These are phyloP conservation scores for Tachycineta bicolor DNA, from an alignment of 2,113 vertebrate species.

Conservation along the genomic window DNA sequence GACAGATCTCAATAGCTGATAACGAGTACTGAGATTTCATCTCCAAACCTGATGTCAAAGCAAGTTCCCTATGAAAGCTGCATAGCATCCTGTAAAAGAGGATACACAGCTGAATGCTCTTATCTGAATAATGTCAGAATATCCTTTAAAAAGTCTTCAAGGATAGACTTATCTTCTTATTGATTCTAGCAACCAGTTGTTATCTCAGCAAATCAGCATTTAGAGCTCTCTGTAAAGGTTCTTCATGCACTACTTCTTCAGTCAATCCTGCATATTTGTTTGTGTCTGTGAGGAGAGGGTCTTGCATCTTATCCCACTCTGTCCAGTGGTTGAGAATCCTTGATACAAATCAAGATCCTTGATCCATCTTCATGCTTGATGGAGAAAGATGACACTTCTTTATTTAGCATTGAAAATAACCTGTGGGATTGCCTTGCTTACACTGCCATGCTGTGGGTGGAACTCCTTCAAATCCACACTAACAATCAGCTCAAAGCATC, in stretches of 20 bases:
- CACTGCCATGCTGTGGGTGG: background rate
- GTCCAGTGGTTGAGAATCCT: accelerated
- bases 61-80: background rate
- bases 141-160: background rate
- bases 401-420: background rate
- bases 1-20: background rate
- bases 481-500: background rate
- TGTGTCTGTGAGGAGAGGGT: background rate
- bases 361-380: background rate
- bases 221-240: background rate
- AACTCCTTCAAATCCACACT: background rate
- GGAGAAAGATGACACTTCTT: background rate
- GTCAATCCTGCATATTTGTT: background rate
- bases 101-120: background rate
- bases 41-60: background rate
- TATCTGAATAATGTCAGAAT: background rate
- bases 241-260: background rate
- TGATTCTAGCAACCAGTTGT: background rate
- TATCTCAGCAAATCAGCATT: background rate
- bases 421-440: background rate
- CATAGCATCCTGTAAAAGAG: background rate
- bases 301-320: background rate
- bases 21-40: background rate
- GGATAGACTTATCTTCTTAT: background rate
- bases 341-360: background rate